Evolutionary conservation across 2,888 invertebrate genomes (phyloP), one percentile per base, ranked within the genome.

Genomic region (Sinelater perroti): DNA sequence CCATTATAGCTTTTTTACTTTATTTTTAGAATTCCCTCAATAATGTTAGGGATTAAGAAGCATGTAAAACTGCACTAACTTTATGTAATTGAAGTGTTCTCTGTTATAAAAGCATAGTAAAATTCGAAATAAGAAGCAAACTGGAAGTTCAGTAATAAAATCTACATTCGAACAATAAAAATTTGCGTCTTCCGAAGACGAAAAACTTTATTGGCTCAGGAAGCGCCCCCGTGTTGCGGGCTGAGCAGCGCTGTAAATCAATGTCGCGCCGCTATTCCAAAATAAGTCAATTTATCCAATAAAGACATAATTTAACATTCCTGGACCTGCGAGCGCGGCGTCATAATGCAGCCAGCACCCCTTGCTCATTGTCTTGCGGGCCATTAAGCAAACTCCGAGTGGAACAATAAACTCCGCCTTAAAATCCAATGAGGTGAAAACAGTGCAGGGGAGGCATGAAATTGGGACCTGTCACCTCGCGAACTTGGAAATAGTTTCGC

Each of bases 401-500:
- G 51, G 47, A 60, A 60, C 56, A 57, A 56, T 60, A 57, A 61
- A 64, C 56, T 63, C 42, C 46, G 55, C 50, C 53, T 66, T 63
- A 63, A 65, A 65, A 63, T 61, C 56, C 59, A 63, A 66, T 64
- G 67, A 66, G 62, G 65, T 65, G 63, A 60, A 65, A 64, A 64
- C 60, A 44, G 55, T 50, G 59, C 50, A 57, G 56, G 50, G 56
- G 53, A 63, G 60, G 50, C 64, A 61, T 63, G 65, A 65, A 66
- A 66, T 65, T 67, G 60, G 61, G 61, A 51, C 59, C 61, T 58
- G 58, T 66, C 62, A 63, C 64, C 61, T 63, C 38, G 30, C 54
- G 35, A 63, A 59, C 63, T 61, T 59, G 50, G 54, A 61, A 65
- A 67, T 67, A 65, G 67, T 67, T 67, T 24, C 5, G 49, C 44